Conservation (phyloP, 2,113 vertebrate genomes). For the Rhombomys opimus region DNA sequence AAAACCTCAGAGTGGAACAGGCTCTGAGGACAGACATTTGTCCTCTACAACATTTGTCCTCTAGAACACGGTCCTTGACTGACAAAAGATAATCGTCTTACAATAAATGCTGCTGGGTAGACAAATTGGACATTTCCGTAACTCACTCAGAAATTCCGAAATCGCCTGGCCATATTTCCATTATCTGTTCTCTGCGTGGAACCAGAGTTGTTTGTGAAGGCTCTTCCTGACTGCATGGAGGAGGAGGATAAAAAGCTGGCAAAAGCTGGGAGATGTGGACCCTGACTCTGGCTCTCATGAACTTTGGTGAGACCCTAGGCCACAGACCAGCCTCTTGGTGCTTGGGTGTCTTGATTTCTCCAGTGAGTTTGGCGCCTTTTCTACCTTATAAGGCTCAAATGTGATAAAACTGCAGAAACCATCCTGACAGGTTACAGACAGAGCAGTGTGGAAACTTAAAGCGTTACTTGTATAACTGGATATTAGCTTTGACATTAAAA, state of each 20-base stretch:
- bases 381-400: conserved; percentile 68
- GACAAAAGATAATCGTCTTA: background rate
- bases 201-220: background rate
- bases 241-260: background rate
- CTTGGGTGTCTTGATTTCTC: conserved; percentile 3
- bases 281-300: background rate
- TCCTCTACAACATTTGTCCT: background rate
- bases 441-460: conserved; percentile 19
- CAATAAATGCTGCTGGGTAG: too few relatives aligned
- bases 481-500: conserved; percentile 52
- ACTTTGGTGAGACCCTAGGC: conserved; percentile 21
- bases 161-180: background rate
- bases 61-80: background rate
- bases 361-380: conserved; percentile 25
- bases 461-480: conserved; percentile 54
- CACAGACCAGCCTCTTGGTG: background rate
- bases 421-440: conserved; percentile 26
- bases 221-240: background rate
- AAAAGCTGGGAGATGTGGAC: background rate
- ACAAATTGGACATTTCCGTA: background rate
- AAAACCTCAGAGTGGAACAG: background rate
- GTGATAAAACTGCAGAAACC: conserved; percentile 56
- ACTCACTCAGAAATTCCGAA: background rate
- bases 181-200: background rate
- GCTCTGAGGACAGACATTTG: background rate